Percentiles rank a stretch among this genome's conserved stretches.
phyloP scores from a whole-genome alignment of 2,797 vertebrate species.

The Acanthopagrus latus region DNA sequence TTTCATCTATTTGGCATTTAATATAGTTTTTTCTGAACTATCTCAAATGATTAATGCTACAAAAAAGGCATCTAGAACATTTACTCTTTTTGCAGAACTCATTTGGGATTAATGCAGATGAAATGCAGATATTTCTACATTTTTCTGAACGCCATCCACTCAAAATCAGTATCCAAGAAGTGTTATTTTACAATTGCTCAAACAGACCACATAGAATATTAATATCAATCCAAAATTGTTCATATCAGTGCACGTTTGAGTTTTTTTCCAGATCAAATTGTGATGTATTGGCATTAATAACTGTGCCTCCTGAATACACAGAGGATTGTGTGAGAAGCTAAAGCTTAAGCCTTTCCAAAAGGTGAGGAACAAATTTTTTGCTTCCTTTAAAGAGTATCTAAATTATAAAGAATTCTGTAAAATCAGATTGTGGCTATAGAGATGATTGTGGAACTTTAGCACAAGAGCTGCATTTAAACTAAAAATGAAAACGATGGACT shows the following conservation, averaged over 20 bases:
- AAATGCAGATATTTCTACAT: slow-evolving; percentile 13
- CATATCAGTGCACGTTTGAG: slow-evolving; percentile 16
- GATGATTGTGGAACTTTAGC: background rate
- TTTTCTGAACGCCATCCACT: background rate
- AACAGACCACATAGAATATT: background rate
- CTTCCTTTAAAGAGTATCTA: background rate
- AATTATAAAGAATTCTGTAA: background rate
- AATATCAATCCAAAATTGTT: slow-evolving; percentile 12
- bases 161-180: slow-evolving; percentile 5
- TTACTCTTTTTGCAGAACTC: slow-evolving; percentile 24
- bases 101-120: slow-evolving; percentile 5
- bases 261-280: slow-evolving; percentile 7
- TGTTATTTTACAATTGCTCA: slow-evolving; percentile 3
- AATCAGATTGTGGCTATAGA: background rate
- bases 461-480: background rate
- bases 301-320: background rate
- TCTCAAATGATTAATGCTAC: background rate
- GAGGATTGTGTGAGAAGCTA: background rate
- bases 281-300: slow-evolving; percentile 17
- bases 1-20: slow-evolving; percentile 14
- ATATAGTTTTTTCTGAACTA: background rate
- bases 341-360: slow-evolving; percentile 9
- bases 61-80: slow-evolving; percentile 10
- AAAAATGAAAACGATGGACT: too few species aligned
- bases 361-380: slow-evolving; percentile 23